phyloP scores from a whole-genome alignment of 2,888 invertebrate species.

The Lapara coniferarum region DNA sequence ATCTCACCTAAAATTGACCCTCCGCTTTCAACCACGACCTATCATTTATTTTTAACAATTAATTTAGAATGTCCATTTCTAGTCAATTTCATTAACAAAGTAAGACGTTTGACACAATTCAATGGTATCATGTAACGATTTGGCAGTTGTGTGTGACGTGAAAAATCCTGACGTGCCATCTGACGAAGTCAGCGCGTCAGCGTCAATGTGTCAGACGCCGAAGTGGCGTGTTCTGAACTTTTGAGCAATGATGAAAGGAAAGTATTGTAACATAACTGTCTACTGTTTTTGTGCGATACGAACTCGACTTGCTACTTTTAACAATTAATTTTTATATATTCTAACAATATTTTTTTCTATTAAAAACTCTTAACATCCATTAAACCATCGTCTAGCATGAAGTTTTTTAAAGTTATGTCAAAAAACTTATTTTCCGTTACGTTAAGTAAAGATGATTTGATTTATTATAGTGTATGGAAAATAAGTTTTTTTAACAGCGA shows the following conservation, averaged over 20 bases:
- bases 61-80: constrained; percentile 64
- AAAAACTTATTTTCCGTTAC: constrained; percentile 12
- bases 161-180: constrained; percentile 19
- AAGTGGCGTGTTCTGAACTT: constrained; percentile 19
- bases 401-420: constrained; percentile 31
- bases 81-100: constrained; percentile 42
- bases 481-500: constrained; percentile 1
- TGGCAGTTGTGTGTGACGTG: constrained; percentile 54
- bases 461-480: constrained; percentile 3
- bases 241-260: constrained; percentile 34
- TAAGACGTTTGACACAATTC: constrained; percentile 55
- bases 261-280: constrained; percentile 39
- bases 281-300: constrained; percentile 78
- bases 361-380: constrained; percentile 58
- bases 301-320: constrained; percentile 66
- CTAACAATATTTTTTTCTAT: constrained; percentile 47
- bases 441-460: constrained; percentile 1
- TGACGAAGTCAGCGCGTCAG: constrained; percentile 16
- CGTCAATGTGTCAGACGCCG: constrained; percentile 2
- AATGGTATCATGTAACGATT: constrained; percentile 45
- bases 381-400: constrained; percentile 60
- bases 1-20: constrained; percentile 73
- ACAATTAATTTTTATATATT: constrained; percentile 60
- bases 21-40: constrained; percentile 38
- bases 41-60: constrained; percentile 47